Evolutionary conservation across 1,140 invertebrate genomes (phyloP).

Genomic region (Camponotus vicinus): DNA sequence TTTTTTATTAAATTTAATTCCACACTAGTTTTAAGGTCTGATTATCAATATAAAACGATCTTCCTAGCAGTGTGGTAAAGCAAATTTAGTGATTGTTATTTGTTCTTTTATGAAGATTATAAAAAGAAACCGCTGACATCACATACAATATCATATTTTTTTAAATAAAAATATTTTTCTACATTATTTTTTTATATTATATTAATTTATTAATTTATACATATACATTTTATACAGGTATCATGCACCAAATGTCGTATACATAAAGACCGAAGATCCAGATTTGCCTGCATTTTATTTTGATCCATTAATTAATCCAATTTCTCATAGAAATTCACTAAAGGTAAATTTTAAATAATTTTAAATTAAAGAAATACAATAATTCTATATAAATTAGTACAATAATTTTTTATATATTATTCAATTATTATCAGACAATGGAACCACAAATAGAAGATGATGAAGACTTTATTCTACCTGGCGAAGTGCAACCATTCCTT

Average conservation of each 20-base stretch:
- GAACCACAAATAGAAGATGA: slow-evolving; percentile 97
- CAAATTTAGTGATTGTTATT: slow-evolving; percentile 84
- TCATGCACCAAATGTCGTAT: slow-evolving; percentile 99
- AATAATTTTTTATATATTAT: slow-evolving; percentile 35
- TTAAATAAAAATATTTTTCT: not conserved
- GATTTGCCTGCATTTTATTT: slow-evolving; percentile 99
- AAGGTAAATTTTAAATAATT: slow-evolving; percentile 86
- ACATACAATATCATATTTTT: slow-evolving; percentile 75
- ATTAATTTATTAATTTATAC: not conserved
- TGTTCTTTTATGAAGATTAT: slow-evolving; percentile 80
- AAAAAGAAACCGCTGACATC: slow-evolving; percentile 85
- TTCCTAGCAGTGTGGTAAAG: slow-evolving; percentile 87
- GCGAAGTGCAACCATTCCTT: slow-evolving; percentile 96
- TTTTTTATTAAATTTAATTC: slow-evolving; percentile 64
- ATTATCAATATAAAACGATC: slow-evolving; percentile 68
- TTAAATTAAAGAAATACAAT: slow-evolving; percentile 13
- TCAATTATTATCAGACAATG: slow-evolving; percentile 86
- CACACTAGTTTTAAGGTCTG: slow-evolving; percentile 85
- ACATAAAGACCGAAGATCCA: slow-evolving; percentile 99
- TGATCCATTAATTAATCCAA: slow-evolving; percentile 99
- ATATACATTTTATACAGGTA: slow-evolving; percentile 90
- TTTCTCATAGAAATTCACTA: slow-evolving; percentile 96
- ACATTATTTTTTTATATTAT: not conserved
- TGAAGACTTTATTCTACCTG: slow-evolving; percentile 97
- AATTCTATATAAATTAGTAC: slow-evolving; percentile 14